These are phyloP conservation scores for Cheirogaleus medius DNA, from an alignment of 2,113 vertebrate genomes.

Conservation along the genomic window DNA sequence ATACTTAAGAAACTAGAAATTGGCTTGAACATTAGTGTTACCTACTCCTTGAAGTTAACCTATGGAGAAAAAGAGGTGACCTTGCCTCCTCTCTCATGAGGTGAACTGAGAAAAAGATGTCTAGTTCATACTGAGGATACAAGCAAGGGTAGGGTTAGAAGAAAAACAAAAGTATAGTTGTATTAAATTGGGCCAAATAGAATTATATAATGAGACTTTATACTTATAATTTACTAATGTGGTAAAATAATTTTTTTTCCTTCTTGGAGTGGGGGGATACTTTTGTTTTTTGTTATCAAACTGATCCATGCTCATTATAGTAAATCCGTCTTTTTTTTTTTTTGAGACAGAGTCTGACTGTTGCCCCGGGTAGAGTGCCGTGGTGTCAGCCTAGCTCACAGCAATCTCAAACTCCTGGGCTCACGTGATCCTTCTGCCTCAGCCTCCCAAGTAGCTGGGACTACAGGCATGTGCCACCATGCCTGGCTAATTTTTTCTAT, in stretches of 20 bases:
- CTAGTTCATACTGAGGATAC: background rate
- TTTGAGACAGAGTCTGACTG: no score
- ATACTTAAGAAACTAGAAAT: background rate
- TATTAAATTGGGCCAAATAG: background rate
- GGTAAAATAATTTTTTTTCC: conserved; percentile 2
- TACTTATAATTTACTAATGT: conserved; percentile 12
- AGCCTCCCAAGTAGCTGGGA: no score
- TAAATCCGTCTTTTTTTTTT: background rate
- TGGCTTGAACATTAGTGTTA: background rate
- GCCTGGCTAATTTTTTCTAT: no score
- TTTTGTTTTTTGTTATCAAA: background rate
- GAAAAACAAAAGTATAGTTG: conserved; percentile 3
- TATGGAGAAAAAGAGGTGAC: background rate
- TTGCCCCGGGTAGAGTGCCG: no score
- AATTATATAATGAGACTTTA: conserved; percentile 5
- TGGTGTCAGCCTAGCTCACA: no score
- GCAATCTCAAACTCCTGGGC: no score
- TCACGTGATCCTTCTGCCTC: no score
- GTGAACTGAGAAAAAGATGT: background rate
- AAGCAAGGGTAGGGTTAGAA: background rate
- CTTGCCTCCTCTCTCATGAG: background rate
- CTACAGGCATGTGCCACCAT: no score
- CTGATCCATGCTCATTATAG: background rate
- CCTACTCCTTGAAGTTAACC: background rate
- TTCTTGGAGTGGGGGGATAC: background rate